Percentiles rank a stretch among this genome's conserved stretches.
These are phyloP conservation scores for Dryocosmus kuriphilus DNA, from an alignment of 2,888 invertebrate species.

Conservation along the genomic window DNA sequence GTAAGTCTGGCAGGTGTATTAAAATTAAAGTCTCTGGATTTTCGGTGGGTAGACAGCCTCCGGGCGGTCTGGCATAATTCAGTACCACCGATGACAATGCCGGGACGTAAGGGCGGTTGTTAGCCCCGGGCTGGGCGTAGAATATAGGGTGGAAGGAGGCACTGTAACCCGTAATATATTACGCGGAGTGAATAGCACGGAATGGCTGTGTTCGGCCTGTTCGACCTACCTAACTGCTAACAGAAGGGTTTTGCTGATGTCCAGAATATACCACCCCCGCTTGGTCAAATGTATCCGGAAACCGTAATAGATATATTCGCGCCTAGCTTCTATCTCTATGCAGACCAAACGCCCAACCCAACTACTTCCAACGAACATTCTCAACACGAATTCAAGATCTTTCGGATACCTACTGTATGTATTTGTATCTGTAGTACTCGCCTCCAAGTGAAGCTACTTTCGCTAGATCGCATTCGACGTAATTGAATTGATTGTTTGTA, in stretches of 20 bases:
- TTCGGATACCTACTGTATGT: too few species aligned
- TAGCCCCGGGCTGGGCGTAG: constrained; percentile 26
- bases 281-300: constrained; percentile 62
- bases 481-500: constrained; percentile 20
- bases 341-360: background rate
- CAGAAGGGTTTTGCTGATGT: constrained; percentile 14
- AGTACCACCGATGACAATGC: constrained; percentile 59
- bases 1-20: constrained; percentile 41
- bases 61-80: constrained; percentile 55
- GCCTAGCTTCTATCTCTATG: background rate
- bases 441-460: background rate
- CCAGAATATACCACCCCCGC: constrained; percentile 41
- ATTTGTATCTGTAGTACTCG: too few species aligned
- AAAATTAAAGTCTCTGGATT: constrained; percentile 46
- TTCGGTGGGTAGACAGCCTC: constrained; percentile 42
- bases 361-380: too few species aligned
- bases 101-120: constrained; percentile 38
- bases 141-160: background rate
- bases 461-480: constrained; percentile 7
- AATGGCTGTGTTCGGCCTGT: constrained; percentile 40
- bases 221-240: constrained; percentile 44
- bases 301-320: constrained; percentile 61
- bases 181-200: constrained; percentile 25
- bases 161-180: constrained; percentile 28
- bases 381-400: too few species aligned